A percentile compares a stretch with the other conserved stretches of the same genome.
Evolutionary conservation across 37 sponge, comb jelly and placozoan genomes (phyloP).

Genomic region (Theonella swinhoei): DNA sequence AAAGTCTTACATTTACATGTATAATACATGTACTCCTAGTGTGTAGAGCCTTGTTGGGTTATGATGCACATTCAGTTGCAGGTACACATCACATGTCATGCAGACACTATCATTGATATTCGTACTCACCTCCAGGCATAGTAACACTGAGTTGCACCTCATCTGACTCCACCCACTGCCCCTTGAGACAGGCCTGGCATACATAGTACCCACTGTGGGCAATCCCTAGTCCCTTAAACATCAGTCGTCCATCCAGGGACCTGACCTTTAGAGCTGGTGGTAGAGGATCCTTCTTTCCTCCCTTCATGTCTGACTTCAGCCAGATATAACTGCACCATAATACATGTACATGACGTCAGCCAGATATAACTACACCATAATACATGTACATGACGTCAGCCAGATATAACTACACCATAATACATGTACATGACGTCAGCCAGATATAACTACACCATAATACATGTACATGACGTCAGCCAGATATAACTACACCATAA

Average conservation of each 20-base stretch:
- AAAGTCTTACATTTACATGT: too few species aligned
- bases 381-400: too few species aligned
- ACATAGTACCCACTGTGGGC: conserved; percentile 42
- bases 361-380: background rate
- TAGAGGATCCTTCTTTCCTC: background rate
- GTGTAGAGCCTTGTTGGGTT: too few species aligned
- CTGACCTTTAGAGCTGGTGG: background rate
- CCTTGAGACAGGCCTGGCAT: conserved; percentile 32
- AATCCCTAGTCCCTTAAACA: background rate
- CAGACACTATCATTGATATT: too few species aligned
- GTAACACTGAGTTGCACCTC: background rate
- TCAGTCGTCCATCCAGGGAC: background rate
- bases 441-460: too few species aligned
- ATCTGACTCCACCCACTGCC: conserved; percentile 4
- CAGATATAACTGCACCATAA: conserved; percentile 18
- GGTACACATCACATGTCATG: too few species aligned
- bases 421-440: too few species aligned
- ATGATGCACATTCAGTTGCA: too few species aligned
- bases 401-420: too few species aligned
- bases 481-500: too few species aligned
- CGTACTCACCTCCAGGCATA: background rate
- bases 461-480: too few species aligned
- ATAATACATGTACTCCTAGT: too few species aligned
- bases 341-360: background rate
- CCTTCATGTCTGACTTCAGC: conserved; percentile 19